Percentiles rank a stretch among this genome's conserved stretches.
phyloP scores from a whole-genome alignment of 2,797 vertebrate species.

The Tragopan temminckii region DNA sequence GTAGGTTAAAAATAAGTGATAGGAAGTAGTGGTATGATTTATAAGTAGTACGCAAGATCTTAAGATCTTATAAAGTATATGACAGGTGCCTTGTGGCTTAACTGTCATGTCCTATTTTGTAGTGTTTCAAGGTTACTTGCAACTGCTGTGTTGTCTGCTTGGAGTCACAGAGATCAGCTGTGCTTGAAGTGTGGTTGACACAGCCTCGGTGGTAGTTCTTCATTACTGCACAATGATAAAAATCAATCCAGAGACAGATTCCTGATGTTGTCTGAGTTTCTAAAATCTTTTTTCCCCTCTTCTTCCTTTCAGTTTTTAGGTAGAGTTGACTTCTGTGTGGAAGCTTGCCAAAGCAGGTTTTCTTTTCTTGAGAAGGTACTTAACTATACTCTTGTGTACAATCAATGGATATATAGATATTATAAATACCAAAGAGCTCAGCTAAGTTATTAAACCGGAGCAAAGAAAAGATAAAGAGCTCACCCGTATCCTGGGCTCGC shows the following conservation, averaged over 20 bases:
- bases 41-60: not conserved
- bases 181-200: not conserved
- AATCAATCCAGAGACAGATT: not conserved
- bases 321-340: not conserved
- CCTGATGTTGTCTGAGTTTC: not conserved
- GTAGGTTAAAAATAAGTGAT: not conserved
- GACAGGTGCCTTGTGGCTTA: constrained; percentile 70
- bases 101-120: constrained; percentile 39
- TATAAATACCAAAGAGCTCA: too few species aligned
- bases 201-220: not conserved
- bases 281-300: accelerated
- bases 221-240: not conserved
- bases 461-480: too few species aligned
- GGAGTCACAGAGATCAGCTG: not conserved
- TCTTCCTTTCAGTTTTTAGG: not conserved
- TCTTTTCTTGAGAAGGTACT: not conserved
- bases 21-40: not conserved
- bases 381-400: not conserved
- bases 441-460: too few species aligned
- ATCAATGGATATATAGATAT: too few species aligned
- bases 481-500: too few species aligned
- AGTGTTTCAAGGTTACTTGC: constrained; percentile 12
- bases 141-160: not conserved
- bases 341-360: not conserved
- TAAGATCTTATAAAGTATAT: accelerated